Evolutionary conservation across 2,113 vertebrate genomes (phyloP).

Genomic region (Acanthochromis polyacanthus): DNA sequence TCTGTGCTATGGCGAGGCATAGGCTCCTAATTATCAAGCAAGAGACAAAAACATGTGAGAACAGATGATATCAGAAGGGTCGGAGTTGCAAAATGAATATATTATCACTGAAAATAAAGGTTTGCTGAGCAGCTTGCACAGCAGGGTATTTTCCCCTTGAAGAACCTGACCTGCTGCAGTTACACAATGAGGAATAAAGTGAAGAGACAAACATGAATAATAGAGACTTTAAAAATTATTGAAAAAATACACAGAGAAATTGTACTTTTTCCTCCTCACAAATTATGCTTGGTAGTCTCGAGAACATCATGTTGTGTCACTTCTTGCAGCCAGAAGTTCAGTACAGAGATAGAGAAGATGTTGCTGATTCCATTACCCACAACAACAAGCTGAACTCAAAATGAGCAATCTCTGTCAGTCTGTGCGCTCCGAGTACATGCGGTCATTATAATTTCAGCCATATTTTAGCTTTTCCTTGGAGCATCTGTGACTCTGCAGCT

Average conservation of each 20-base stretch:
- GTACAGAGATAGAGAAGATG: background rate
- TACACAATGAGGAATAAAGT: slow-evolving; percentile 11
- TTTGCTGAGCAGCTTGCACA: slow-evolving; percentile 18
- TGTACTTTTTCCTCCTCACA: background rate
- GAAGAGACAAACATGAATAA: background rate
- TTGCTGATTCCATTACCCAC: background rate
- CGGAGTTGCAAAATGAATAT: slow-evolving; percentile 32
- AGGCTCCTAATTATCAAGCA: slow-evolving; percentile 64
- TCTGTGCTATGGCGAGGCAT: slow-evolving; percentile 54
- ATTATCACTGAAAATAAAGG: slow-evolving; percentile 32
- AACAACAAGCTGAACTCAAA: slow-evolving; percentile 13
- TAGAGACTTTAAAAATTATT: background rate
- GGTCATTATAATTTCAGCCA: background rate
- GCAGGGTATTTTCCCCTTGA: background rate
- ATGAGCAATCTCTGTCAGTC: slow-evolving; percentile 1
- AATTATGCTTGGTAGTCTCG: background rate
- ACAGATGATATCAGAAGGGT: slow-evolving; percentile 43
- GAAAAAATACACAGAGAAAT: background rate
- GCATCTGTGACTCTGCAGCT: slow-evolving; percentile 33
- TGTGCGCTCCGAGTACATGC: background rate
- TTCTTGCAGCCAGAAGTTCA: background rate
- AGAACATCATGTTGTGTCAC: background rate
- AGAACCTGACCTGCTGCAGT: slow-evolving; percentile 11
- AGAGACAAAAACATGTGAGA: slow-evolving; percentile 57
- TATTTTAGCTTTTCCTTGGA: slow-evolving; percentile 27